These are phyloP conservation scores for Leucophora obtusa DNA, from an alignment of 2,888 invertebrate genomes.

Conservation along the genomic window DNA sequence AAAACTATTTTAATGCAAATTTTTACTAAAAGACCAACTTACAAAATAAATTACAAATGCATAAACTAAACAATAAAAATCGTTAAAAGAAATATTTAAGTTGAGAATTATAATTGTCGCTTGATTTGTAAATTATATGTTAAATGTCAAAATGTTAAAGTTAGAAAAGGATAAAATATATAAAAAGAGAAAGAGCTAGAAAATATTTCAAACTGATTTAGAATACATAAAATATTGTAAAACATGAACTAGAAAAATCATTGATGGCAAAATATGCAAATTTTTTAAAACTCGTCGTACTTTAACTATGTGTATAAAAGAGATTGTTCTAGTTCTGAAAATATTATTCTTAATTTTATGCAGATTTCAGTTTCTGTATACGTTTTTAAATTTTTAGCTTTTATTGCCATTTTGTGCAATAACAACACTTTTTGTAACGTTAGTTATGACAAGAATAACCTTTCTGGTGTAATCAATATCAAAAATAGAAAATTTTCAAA, in stretches of 20 bases:
- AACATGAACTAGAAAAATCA: background rate
- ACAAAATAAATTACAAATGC: background rate
- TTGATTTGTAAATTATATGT: background rate
- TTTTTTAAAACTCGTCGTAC: background rate
- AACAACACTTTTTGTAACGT: background rate
- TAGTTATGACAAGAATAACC: slow-evolving; percentile 41
- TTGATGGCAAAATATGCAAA: slow-evolving; percentile 30
- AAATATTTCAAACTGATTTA: background rate
- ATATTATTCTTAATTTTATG: slow-evolving; percentile 35
- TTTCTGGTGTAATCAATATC: slow-evolving; percentile 52
- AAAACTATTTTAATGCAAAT: slow-evolving; percentile 29
- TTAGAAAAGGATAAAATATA: background rate
- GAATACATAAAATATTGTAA: background rate
- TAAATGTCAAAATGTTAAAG: background rate
- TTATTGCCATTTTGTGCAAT: slow-evolving; percentile 36
- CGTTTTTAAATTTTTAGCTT: slow-evolving; percentile 15
- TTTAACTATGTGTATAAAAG: too few relatives aligned
- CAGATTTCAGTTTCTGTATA: slow-evolving; percentile 27
- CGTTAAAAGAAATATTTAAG: background rate
- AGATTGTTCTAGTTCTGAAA: background rate
- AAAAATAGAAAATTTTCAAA: slow-evolving; percentile 15
- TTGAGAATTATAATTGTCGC: slow-evolving; percentile 11
- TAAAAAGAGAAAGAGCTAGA: background rate
- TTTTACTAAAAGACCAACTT: background rate
- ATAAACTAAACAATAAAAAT: slow-evolving; percentile 1